Evolutionary conservation across 2,888 invertebrate genomes (phyloP).

Genomic region (Cerastoderma edule): DNA sequence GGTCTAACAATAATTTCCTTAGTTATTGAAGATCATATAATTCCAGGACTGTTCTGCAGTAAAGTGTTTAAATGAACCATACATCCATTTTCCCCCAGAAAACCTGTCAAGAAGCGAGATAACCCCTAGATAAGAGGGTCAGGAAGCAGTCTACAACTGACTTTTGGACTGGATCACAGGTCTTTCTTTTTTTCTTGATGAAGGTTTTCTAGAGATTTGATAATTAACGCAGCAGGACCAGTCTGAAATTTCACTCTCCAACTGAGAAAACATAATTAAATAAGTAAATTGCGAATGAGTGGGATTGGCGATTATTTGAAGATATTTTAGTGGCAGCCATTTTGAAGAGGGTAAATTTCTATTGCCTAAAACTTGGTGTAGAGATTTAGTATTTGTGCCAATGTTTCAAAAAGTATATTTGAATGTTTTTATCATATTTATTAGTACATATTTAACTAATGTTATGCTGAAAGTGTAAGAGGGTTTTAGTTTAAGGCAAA

Average conservation of each 20-base stretch:
- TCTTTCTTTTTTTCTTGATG: constrained; percentile 43
- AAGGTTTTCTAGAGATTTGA: constrained; percentile 41
- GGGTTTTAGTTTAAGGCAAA: no score
- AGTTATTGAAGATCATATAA: no score
- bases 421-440: no score
- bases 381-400: no score
- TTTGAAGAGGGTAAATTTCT: no score
- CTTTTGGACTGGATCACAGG: constrained; percentile 39
- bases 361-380: no score
- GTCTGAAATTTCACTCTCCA: constrained; percentile 34
- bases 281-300: constrained; percentile 45
- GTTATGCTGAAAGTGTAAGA: no score
- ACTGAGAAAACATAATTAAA: constrained; percentile 52
- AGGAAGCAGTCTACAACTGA: constrained; percentile 28
- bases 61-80: constrained; percentile 54
- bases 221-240: constrained; percentile 55
- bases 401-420: no score
- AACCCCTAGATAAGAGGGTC: constrained; percentile 45
- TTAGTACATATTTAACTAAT: no score
- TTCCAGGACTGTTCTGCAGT: no score
- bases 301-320: constrained; percentile 26
- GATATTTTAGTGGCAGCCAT: no score
- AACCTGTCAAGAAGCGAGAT: constrained; percentile 52
- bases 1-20: no score
- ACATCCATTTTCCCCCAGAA: constrained; percentile 51